Conservation (phyloP, 2,888 invertebrate species). For the Drepana falcataria region DNA sequence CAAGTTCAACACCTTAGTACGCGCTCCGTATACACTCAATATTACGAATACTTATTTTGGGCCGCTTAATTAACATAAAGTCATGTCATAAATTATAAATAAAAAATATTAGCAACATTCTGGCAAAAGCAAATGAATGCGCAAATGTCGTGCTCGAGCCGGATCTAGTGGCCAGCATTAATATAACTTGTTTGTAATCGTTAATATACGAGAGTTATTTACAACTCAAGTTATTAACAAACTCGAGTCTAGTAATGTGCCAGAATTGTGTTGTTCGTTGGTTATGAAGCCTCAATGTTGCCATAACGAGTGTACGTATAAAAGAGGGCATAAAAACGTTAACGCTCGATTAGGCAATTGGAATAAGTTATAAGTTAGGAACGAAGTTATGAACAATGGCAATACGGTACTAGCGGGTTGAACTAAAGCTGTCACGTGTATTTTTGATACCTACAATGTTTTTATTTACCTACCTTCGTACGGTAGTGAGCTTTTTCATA, state of each 20-base stretch:
- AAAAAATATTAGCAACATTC: background rate
- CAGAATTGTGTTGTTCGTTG: background rate
- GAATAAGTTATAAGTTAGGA: slow-evolving; percentile 2
- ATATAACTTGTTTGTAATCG: background rate
- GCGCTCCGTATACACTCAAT: no score
- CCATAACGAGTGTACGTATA: slow-evolving; percentile 18
- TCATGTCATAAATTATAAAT: no score
- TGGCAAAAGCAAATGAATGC: background rate
- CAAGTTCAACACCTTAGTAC: no score
- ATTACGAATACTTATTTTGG: no score
- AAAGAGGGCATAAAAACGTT: slow-evolving; percentile 18
- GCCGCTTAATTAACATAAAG: no score
- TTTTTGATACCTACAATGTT: no score
- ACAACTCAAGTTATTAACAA: background rate
- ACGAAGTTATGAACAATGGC: background rate
- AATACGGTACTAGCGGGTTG: no score
- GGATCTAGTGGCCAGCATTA: slow-evolving; percentile 3
- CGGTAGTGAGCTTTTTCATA: no score
- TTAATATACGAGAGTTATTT: background rate
- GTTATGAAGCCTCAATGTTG: slow-evolving; percentile 20
- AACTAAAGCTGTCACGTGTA: no score
- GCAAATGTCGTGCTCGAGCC: slow-evolving; percentile 3
- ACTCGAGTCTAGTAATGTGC: background rate
- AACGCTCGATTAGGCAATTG: slow-evolving; percentile 13
- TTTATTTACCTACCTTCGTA: no score